Conservation (phyloP, 2,113 vertebrate species). For the Brachirus orientalis region DNA sequence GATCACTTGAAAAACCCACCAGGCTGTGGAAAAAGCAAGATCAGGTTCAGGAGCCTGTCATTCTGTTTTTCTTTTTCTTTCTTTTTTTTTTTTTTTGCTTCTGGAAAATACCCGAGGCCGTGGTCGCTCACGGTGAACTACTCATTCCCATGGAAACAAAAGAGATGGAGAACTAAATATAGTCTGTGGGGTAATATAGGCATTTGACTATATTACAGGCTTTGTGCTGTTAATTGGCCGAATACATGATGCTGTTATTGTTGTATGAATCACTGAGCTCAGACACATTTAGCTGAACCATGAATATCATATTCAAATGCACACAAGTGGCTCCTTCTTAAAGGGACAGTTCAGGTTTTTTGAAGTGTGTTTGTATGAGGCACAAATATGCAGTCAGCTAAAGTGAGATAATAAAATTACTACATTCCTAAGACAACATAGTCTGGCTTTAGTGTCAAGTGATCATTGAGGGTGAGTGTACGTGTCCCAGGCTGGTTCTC, state of each 20-base stretch:
- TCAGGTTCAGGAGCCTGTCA: conserved; percentile 37
- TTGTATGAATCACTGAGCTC: background rate
- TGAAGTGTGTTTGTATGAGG: too few species aligned
- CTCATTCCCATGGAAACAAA: conserved; percentile 76
- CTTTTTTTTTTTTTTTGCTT: conserved; percentile 5
- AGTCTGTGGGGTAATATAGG: conserved; percentile 43
- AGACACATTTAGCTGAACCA: conserved; percentile 6
- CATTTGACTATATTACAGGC: conserved; percentile 11
- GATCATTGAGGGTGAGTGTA: too few species aligned
- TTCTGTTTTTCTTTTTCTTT: conserved; percentile 11
- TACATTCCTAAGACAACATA: background rate
- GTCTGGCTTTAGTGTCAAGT: too few species aligned
- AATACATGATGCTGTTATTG: conserved; percentile 1
- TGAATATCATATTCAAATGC: background rate
- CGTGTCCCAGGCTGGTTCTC: too few species aligned
- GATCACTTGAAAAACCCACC: conserved; percentile 68
- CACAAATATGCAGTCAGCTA: too few species aligned
- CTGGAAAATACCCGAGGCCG: conserved; percentile 59
- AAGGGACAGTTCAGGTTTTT: too few species aligned
- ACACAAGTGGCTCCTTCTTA: too few species aligned
- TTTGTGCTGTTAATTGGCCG: conserved; percentile 25
- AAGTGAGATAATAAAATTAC: too few species aligned
- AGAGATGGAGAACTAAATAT: conserved; percentile 60
- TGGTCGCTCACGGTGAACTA: conserved; percentile 30
- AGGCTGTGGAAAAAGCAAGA: conserved; percentile 53